Percentiles rank a stretch among this genome's conserved stretches.
Conservation (phyloP, 2,797 vertebrate species). For the Sebastes taczanowskii region DNA sequence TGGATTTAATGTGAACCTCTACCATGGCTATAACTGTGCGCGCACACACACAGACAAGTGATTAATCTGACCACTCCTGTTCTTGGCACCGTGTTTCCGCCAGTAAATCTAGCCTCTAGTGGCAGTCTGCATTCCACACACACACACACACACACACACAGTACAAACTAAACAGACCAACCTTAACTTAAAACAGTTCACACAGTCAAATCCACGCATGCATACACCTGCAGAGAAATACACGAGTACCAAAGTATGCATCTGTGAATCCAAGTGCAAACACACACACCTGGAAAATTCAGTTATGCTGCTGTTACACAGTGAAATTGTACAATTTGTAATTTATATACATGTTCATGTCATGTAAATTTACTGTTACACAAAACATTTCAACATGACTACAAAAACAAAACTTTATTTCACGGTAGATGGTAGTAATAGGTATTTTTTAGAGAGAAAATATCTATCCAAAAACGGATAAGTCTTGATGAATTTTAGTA, state of each 20-base stretch:
- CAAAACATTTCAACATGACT: background rate
- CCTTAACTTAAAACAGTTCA: background rate
- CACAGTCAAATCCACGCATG: constrained; percentile 19
- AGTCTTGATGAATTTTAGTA: too few species aligned
- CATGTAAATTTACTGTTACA: background rate
- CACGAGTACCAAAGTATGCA: constrained; percentile 24
- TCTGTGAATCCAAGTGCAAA: constrained; percentile 30
- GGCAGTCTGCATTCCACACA: constrained; percentile 63
- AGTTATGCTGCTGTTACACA: background rate
- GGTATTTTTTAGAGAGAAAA: background rate
- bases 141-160: constrained; percentile 20
- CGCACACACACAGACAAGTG: constrained; percentile 35
- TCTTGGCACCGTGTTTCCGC: constrained; percentile 65
- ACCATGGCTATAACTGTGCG: background rate
- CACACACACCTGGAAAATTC: constrained; percentile 29
- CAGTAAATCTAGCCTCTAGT: constrained; percentile 70
- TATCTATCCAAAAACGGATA: too few species aligned
- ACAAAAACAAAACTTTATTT: background rate
- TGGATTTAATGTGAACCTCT: background rate
- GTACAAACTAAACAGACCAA: constrained; percentile 31
- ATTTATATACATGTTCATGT: background rate
- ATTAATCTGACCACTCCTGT: constrained; percentile 74
- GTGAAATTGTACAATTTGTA: background rate
- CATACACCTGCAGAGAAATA: constrained; percentile 52
- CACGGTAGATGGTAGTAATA: background rate